phyloP scores from a whole-genome alignment of 2,797 vertebrate genomes.

The Champsocephalus esox region DNA sequence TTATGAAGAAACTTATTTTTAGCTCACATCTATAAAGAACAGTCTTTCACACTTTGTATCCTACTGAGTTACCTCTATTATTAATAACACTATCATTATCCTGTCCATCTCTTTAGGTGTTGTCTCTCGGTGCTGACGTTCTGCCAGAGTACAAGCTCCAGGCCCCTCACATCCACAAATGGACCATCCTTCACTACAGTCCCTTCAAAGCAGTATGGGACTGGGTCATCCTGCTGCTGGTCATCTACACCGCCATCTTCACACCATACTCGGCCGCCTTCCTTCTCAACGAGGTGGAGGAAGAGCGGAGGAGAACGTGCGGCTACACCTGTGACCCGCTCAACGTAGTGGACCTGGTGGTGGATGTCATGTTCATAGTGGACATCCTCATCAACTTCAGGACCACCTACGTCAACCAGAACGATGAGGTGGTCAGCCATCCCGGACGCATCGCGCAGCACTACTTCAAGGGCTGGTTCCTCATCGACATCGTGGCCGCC shows the following conservation, averaged over 20 bases:
- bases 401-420: constrained; percentile 97
- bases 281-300: constrained; percentile 94
- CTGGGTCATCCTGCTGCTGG: constrained; percentile 97
- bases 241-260: constrained; percentile 98
- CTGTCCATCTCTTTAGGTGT: constrained; percentile 83
- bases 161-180: constrained; percentile 94
- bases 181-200: constrained; percentile 98
- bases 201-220: constrained; percentile 99
- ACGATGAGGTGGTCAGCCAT: constrained; percentile 98
- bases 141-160: constrained; percentile 98
- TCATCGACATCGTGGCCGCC: constrained; percentile 98
- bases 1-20: not conserved
- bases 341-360: constrained; percentile 96
- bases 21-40: not conserved
- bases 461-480: constrained; percentile 99
- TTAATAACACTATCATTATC: not conserved
- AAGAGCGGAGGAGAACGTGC: constrained; percentile 89
- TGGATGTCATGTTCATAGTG: constrained; percentile 99
- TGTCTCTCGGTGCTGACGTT: constrained; percentile 96
- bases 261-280: constrained; percentile 98
- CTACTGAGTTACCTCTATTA: not conserved
- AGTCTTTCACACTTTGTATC: not conserved
- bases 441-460: constrained; percentile 94
- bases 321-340: constrained; percentile 96
- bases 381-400: constrained; percentile 99